Base-by-base conservation (phyloP, 2,888 invertebrate species). In the Stratiomys singularior region DNA sequence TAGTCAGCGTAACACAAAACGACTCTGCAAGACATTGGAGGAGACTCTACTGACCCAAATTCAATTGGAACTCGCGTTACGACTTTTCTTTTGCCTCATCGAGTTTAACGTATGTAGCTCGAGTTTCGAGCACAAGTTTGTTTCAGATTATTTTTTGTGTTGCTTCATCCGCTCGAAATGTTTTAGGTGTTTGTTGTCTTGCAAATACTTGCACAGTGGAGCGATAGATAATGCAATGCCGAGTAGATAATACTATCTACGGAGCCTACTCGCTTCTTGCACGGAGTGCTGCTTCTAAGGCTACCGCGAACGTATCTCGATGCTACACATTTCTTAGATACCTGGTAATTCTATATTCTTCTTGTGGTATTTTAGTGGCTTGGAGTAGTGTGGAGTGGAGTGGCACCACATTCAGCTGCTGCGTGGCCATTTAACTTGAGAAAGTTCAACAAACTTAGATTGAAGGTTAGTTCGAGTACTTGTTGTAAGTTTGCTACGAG, bases 11-110 rank as follows among this genome's bases (percentile, higher is more conserved):
- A 64, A 64, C 28, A 30, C 64, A 64, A 27, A 23, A 60, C 23
- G 21, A 5, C 58, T 23, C 58, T 25, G 15, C 52, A 52, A 60
- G 28, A 30, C 64, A 23, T 23, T 44, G 47, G 69, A 69, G 69
- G 69, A 69, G 69, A 46, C 69, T 66, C 71, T 60, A 74, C 58
- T 74, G 74, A 74, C 74, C 74, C 74, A 74, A 74, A 72, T 74
- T 37, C 58, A 25, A 60, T 74, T 25, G 58, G 37, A 58, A 58
- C 58, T 58, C 30, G 74, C 60, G 18, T 30, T 58, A 74, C 58
- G 60, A 58, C 74, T 74, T 74, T 58, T 74, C 74, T 74, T 74
- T 58, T 58, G 60, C 46, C 25, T 1, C 21, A 18, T 30, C 64
- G 64, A 64, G 64, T 64, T 64, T 64, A 3, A 64, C 9, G 37